Percentiles rank a stretch among this genome's conserved stretches.
These are phyloP conservation scores for Nycticorax nycticorax DNA, from an alignment of 2,113 vertebrate genomes.

Conservation along the genomic window DNA sequence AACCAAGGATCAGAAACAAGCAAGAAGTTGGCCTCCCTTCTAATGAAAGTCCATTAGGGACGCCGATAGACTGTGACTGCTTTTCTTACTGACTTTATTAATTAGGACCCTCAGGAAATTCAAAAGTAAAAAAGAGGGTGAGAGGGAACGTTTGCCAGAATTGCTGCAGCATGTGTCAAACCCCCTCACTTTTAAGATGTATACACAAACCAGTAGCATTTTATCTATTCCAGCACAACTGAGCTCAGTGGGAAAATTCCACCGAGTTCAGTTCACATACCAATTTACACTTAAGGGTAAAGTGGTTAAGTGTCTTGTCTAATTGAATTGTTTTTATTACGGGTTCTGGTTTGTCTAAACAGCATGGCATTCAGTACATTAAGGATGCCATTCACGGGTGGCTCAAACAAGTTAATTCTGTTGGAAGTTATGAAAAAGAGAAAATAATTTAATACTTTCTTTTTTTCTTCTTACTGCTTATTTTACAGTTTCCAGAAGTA, in stretches of 20 bases:
- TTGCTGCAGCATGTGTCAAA: neutral
- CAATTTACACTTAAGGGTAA: slow-evolving; percentile 46
- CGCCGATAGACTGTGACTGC: neutral
- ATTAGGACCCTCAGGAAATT: slow-evolving; percentile 47
- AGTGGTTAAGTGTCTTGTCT: slow-evolving; percentile 12
- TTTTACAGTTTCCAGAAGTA: neutral
- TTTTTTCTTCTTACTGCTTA: neutral
- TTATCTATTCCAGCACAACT: neutral
- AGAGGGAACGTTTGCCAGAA: neutral
- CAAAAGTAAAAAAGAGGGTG: neutral
- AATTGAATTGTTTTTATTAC: slow-evolving; percentile 35
- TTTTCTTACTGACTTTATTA: slow-evolving; percentile 33
- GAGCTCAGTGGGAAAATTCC: slow-evolving; percentile 28
- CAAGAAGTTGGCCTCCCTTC: neutral
- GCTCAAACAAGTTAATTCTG: neutral
- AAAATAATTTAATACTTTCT: neutral
- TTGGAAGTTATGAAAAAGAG: slow-evolving; percentile 3
- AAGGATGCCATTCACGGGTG: neutral
- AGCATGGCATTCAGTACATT: neutral
- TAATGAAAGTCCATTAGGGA: neutral
- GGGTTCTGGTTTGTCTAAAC: neutral
- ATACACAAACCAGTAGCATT: neutral
- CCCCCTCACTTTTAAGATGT: neutral
- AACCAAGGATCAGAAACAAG: neutral
- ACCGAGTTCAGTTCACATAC: neutral